Conservation (phyloP, 2,888 invertebrate species). For the Lochmaea capreae region DNA sequence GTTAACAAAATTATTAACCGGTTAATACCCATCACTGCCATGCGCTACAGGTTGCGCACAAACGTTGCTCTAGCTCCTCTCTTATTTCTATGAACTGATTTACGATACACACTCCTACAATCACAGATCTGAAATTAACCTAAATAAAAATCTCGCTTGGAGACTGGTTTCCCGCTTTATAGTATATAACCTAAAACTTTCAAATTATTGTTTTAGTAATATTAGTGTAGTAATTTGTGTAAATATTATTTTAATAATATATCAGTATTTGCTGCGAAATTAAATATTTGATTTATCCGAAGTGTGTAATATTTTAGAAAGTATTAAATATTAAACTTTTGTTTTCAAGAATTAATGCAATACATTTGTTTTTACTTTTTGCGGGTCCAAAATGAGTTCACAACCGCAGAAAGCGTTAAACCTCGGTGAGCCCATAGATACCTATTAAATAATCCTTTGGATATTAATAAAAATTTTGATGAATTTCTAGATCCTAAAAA, state of each 20-base stretch:
- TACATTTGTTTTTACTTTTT: not conserved
- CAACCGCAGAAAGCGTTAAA: constrained; percentile 62
- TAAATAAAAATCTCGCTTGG: not conserved
- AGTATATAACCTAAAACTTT: not conserved
- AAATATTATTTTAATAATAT: not conserved
- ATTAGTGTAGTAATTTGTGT: not conserved
- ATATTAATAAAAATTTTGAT: too few relatives aligned
- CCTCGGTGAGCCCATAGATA: constrained; percentile 64
- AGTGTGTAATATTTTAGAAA: not conserved
- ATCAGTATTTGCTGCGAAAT: not conserved
- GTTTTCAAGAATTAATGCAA: not conserved
- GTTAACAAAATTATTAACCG: too few relatives aligned
- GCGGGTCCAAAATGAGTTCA: constrained; percentile 5
- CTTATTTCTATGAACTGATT: too few relatives aligned
- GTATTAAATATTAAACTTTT: not conserved
- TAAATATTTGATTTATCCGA: not conserved
- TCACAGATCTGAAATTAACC: not conserved
- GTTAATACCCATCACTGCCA: too few relatives aligned
- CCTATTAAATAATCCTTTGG: not conserved
- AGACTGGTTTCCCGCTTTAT: not conserved
- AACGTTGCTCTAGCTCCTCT: too few relatives aligned
- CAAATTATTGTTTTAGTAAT: not conserved
- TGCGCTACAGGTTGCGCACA: too few relatives aligned
- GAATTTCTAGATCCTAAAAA: too few relatives aligned
- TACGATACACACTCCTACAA: too few relatives aligned